phyloP scores from a whole-genome alignment of 2,888 invertebrate species.

The Caenorhabditis zanzibari region DNA sequence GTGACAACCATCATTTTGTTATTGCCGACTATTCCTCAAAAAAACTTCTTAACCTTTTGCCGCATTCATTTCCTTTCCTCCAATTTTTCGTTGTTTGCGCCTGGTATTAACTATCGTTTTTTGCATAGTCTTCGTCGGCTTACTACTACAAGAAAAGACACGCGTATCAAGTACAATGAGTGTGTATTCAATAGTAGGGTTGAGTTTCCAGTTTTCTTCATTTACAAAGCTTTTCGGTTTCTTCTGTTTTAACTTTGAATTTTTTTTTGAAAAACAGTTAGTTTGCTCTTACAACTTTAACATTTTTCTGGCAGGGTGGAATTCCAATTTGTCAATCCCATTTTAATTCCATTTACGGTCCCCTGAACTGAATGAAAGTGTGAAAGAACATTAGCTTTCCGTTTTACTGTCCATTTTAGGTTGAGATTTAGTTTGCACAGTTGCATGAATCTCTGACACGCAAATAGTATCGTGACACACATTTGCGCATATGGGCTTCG shows the following conservation, averaged over 20 bases:
- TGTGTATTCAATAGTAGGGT: conserved; percentile 24
- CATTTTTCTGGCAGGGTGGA: background rate
- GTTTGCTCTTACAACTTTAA: background rate
- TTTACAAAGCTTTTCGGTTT: background rate
- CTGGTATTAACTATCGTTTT: conserved; percentile 49
- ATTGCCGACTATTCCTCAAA: conserved; percentile 4
- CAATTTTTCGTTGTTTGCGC: conserved; percentile 42
- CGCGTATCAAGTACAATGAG: conserved; percentile 39
- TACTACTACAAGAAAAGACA: conserved; percentile 53
- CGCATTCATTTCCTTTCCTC: conserved; percentile 4
- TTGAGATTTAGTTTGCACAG: conserved; percentile 63
- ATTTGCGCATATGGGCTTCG: conserved; percentile 63
- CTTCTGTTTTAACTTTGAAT: conserved; percentile 14
- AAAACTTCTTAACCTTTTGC: conserved; percentile 9
- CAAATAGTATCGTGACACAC: conserved; percentile 67
- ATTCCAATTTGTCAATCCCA: background rate
- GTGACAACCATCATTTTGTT: conserved; percentile 1
- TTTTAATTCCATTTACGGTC: background rate
- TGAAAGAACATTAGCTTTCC: conserved; percentile 54
- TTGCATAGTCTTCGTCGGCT: conserved; percentile 57
- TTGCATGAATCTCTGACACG: conserved; percentile 67
- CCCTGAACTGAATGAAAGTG: conserved; percentile 4
- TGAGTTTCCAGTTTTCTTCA: conserved; percentile 38
- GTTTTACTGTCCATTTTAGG: conserved; percentile 18
- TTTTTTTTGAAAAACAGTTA: conserved; percentile 15